Evolutionary conservation across 2,888 invertebrate genomes (phyloP).

Genomic region (Apamea sordens): DNA sequence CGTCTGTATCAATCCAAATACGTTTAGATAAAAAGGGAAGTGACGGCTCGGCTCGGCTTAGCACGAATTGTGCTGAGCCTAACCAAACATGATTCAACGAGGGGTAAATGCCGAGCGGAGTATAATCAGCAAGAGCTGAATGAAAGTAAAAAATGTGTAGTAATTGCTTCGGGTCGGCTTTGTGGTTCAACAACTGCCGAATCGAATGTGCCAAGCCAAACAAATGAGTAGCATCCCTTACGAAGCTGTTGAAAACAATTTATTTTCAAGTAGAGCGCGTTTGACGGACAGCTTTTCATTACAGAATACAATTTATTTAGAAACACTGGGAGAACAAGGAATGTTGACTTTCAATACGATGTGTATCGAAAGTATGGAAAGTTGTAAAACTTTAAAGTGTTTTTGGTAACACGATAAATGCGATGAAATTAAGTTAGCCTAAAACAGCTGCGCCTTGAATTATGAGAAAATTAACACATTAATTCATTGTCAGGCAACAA

Average conservation of each 20-base stretch:
- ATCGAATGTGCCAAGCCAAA: background rate
- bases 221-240: background rate
- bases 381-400: background rate
- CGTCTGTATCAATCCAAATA: too few species aligned
- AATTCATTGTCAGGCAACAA: background rate
- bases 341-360: background rate
- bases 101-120: too few species aligned
- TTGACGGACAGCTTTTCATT: conserved; percentile 52
- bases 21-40: too few species aligned
- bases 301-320: conserved; percentile 54
- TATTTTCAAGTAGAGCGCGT: conserved; percentile 32
- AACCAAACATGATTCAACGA: background rate
- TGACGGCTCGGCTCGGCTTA: too few species aligned
- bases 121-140: background rate
- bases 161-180: background rate
- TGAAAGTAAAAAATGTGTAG: background rate
- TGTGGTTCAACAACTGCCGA: too few species aligned
- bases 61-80: too few species aligned
- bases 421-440: background rate
- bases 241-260: conserved; percentile 41
- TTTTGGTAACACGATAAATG: background rate
- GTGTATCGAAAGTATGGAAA: background rate
- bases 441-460: background rate
- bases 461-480: background rate
- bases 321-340: conserved; percentile 14